Evolutionary conservation across 1,140 invertebrate species (phyloP), one percentile per base, ranked within the genome.

Genomic region (Drosophila auraria): DNA sequence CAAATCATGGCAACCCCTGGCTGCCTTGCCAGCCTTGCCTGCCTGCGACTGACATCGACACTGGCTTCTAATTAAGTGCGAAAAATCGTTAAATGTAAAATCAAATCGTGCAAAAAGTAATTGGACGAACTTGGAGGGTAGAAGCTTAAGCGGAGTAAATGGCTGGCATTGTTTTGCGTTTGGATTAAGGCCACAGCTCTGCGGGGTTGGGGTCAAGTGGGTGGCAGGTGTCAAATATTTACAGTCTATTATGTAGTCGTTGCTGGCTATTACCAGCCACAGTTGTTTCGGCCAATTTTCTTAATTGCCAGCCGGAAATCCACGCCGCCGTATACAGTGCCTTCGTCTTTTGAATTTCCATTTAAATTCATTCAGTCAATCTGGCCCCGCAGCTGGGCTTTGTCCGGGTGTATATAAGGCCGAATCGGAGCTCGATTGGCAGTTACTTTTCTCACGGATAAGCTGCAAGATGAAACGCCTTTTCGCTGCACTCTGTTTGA

Each of bases 11-110:
- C 70, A 72, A 53, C 69, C 56, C 70, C 54, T 73, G 23, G 40
- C 17, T 30, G 30, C 66, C 12, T 40, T 30, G 50, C 59, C 33
- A 50, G 12, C 42, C 23, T 15, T 27, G 45, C 11, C 47, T 54
- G 20, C 38, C 38, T 87, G 83, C 80, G 69, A 59, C 86, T 89
- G 86, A 90, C 86, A 84, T 86, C 86, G 82, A 86, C 86, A 89
- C 87, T 92, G 80, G 65, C 69, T 91, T 92, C 91, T 92, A 92
- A 92, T 92, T 92, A 92, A 92, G 91, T 92, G 91, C 91, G 91
- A 92, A 91, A 91, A 92, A 92, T 92, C 91, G 89, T 91, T 90
- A 91, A 92, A 90, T 92, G 91, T 91, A 91, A 92, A 92, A 92
- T 92, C 91, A 92, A 92, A 92, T 92, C 91, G 91, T 83, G 87